Conservation (phyloP, 2,113 vertebrate species). For the Todiramphus saurophagus region DNA sequence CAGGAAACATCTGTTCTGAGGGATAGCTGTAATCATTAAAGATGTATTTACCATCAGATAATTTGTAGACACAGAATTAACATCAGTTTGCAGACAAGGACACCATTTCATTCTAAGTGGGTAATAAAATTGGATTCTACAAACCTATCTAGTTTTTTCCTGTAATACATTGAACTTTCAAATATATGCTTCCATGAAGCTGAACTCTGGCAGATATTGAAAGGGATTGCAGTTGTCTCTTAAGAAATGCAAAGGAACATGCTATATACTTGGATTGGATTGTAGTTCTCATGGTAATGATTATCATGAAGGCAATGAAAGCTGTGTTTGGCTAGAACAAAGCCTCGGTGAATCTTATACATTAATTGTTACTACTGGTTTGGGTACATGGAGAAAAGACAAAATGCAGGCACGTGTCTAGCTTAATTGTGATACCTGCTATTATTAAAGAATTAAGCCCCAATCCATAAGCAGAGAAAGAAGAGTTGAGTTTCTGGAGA, state of each 20-base stretch:
- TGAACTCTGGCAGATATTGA: neutral
- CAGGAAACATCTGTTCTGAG: slow-evolving; percentile 58
- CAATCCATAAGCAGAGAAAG: neutral
- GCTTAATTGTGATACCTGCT: neutral
- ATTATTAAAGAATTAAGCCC: neutral
- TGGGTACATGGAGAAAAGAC: neutral
- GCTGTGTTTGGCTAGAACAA: neutral
- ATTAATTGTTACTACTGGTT: neutral
- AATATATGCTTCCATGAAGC: neutral
- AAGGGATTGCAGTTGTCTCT: neutral
- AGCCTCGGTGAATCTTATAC: neutral
- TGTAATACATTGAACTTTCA: neutral
- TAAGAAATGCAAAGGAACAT: neutral
- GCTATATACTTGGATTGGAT: neutral
- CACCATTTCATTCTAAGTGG: slow-evolving; percentile 8
- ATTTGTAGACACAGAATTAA: slow-evolving; percentile 47
- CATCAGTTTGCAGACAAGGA: neutral
- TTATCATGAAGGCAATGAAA: neutral
- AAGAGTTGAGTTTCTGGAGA: neutral
- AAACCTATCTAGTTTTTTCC: neutral
- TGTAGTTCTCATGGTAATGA: neutral
- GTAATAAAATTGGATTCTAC: neutral
- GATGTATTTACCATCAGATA: slow-evolving; percentile 50
- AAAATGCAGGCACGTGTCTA: neutral
- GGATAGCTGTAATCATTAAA: slow-evolving; percentile 43